Conservation (phyloP, 2,888 invertebrate species). For the Cheilosia impressa region DNA sequence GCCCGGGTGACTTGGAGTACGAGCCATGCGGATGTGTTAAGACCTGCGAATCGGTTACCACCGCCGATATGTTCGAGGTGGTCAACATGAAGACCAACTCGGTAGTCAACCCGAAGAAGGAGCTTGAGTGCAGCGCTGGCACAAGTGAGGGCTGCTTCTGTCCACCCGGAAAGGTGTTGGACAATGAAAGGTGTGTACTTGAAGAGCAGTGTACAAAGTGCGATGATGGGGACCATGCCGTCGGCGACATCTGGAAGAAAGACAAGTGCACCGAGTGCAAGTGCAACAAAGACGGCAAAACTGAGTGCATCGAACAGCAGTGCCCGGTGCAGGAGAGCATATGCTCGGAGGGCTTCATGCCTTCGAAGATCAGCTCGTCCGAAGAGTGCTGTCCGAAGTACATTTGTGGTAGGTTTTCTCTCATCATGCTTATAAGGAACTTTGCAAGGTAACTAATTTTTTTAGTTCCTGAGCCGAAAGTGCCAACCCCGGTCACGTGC, state of each 20-base stretch:
- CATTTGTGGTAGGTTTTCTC: conserved; percentile 83
- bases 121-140: conserved; percentile 83
- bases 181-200: conserved; percentile 89
- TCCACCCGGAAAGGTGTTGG: conserved; percentile 88
- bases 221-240: conserved; percentile 88
- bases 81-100: conserved; percentile 77
- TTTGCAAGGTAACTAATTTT: conserved; percentile 49
- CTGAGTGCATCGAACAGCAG: conserved; percentile 87
- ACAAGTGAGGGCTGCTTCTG: conserved; percentile 92
- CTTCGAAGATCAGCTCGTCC: conserved; percentile 85
- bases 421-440: neutral
- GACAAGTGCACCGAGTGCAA: conserved; percentile 90
- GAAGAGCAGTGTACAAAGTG: conserved; percentile 89
- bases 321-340: conserved; percentile 84
- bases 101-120: conserved; percentile 78
- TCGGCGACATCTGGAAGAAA: conserved; percentile 87
- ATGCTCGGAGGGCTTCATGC: conserved; percentile 86
- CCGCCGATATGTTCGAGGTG: conserved; percentile 79
- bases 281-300: conserved; percentile 86
- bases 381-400: conserved; percentile 89
- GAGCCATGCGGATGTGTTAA: conserved; percentile 82
- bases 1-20: conserved; percentile 82
- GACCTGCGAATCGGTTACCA: conserved; percentile 78
- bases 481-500: conserved; percentile 84
- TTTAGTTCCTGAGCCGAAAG: conserved; percentile 85